Percentiles rank a stretch among this genome's conserved stretches.
phyloP scores from a whole-genome alignment of 2,888 invertebrate species.

The Orthosia gracilis region DNA sequence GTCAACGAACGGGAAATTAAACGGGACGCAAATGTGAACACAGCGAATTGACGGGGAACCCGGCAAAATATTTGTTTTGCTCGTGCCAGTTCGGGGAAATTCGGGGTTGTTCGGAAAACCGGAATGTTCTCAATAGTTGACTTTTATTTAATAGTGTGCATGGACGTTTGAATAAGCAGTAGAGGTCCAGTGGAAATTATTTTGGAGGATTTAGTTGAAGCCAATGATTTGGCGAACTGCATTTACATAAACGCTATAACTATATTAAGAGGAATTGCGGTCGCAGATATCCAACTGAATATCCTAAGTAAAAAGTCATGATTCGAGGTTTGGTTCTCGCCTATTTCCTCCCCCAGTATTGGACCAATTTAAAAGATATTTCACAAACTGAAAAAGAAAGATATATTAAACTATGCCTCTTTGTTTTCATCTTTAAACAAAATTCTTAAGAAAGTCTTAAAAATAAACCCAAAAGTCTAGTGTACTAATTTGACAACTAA shows the following conservation, averaged over 20 bases:
- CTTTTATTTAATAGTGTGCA: conserved; percentile 40
- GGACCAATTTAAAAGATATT: too few relatives aligned
- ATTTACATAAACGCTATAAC: not conserved
- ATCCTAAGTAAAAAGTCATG: too few relatives aligned
- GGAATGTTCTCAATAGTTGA: conserved; percentile 18
- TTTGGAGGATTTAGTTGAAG: not conserved
- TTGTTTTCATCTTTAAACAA: too few relatives aligned
- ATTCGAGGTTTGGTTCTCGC: too few relatives aligned
- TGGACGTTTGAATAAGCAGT: conserved; percentile 3
- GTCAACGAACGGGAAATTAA: conserved; percentile 55
- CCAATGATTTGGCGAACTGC: not conserved
- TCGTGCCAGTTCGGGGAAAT: conserved; percentile 36
- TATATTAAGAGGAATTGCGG: too few relatives aligned
- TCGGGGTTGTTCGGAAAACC: conserved; percentile 25
- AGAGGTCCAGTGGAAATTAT: not conserved
- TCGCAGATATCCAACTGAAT: too few relatives aligned
- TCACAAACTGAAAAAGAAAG: too few relatives aligned
- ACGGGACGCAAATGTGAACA: conserved; percentile 50
- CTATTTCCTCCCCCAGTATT: too few relatives aligned
- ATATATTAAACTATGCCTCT: too few relatives aligned
- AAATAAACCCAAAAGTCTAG: too few relatives aligned
- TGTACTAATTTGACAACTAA: too few relatives aligned
- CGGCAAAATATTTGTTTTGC: conserved; percentile 51
- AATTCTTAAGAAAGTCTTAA: too few relatives aligned
- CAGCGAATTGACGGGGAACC: conserved; percentile 32